phyloP scores from a whole-genome alignment of 2,888 invertebrate genomes.

The Pyrgus malvae region DNA sequence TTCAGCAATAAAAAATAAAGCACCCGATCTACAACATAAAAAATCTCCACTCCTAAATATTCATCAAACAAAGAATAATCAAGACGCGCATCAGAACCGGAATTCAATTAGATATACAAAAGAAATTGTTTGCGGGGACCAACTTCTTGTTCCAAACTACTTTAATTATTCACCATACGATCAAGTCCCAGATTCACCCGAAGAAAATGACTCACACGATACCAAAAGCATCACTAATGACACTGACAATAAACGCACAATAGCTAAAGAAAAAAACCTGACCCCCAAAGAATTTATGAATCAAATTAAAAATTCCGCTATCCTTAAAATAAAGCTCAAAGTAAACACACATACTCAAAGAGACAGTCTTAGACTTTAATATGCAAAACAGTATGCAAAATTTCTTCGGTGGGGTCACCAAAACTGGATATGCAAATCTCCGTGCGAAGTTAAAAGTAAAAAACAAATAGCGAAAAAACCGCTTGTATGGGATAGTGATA shows the following conservation, averaged over 20 bases:
- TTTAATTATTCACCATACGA: slow-evolving; percentile 69
- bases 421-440: slow-evolving; percentile 78
- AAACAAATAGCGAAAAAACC: slow-evolving; percentile 76
- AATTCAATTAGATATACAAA: slow-evolving; percentile 75
- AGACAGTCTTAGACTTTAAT: slow-evolving; percentile 68
- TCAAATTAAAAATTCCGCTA: slow-evolving; percentile 66
- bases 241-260: slow-evolving; percentile 54
- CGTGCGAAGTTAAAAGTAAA: slow-evolving; percentile 76
- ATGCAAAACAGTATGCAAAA: slow-evolving; percentile 71
- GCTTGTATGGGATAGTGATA: slow-evolving; percentile 72
- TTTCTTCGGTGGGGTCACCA: slow-evolving; percentile 51
- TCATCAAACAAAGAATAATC: slow-evolving; percentile 65
- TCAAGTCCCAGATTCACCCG: slow-evolving; percentile 45
- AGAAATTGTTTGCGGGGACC: slow-evolving; percentile 69
- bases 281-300: slow-evolving; percentile 65
- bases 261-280: slow-evolving; percentile 65
- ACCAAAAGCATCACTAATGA: slow-evolving; percentile 68
- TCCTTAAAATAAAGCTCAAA: slow-evolving; percentile 74
- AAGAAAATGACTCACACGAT: slow-evolving; percentile 62
- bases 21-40: slow-evolving; percentile 55
- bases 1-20: slow-evolving; percentile 58
- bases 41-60: slow-evolving; percentile 60
- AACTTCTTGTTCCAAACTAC: slow-evolving; percentile 62
- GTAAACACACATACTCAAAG: slow-evolving; percentile 65
- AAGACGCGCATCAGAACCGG: slow-evolving; percentile 76